A percentile compares a stretch with the other conserved stretches of the same genome.
These are phyloP conservation scores for Scylla paramamosain DNA, from an alignment of 1,140 invertebrate species.

Conservation along the genomic window DNA sequence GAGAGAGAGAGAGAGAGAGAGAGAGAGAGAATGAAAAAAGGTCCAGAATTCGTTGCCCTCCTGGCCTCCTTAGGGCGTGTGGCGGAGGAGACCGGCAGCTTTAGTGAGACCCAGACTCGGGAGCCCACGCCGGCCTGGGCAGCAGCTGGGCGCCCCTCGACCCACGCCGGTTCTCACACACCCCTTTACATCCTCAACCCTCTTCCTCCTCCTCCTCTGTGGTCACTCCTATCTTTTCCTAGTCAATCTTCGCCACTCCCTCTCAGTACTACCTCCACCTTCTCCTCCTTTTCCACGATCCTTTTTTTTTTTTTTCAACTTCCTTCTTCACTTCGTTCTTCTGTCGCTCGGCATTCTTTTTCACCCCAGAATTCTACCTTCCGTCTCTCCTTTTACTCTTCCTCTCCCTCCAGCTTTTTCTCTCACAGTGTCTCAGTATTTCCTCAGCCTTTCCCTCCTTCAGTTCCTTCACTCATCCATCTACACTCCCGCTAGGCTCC, in stretches of 20 bases:
- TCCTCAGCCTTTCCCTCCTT: neutral
- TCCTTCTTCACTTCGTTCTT: neutral
- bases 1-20: too few relatives aligned
- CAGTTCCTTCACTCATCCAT: neutral
- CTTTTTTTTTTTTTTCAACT: neutral
- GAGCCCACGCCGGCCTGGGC: too few relatives aligned
- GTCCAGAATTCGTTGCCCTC: too few relatives aligned
- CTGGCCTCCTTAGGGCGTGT: too few relatives aligned
- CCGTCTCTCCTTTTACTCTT: neutral
- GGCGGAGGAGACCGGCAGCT: too few relatives aligned
- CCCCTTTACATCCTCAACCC: too few relatives aligned
- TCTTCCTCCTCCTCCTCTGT: neutral
- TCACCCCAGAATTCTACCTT: neutral
- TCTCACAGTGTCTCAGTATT: too few relatives aligned
- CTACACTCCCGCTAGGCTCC: neutral
- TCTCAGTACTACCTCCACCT: neutral
- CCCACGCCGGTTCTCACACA: too few relatives aligned
- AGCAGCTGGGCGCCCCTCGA: too few relatives aligned
- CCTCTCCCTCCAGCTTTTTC: neutral
- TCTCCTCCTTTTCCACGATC: neutral
- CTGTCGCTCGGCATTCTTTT: neutral
- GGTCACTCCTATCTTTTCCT: neutral
- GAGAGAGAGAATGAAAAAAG: too few relatives aligned
- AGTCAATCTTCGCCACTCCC: neutral
- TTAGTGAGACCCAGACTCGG: too few relatives aligned